A percentile compares a stretch with the other conserved stretches of the same genome.
Evolutionary conservation across 1,140 invertebrate genomes (phyloP).

Genomic region (Latrodectus geometricus): DNA sequence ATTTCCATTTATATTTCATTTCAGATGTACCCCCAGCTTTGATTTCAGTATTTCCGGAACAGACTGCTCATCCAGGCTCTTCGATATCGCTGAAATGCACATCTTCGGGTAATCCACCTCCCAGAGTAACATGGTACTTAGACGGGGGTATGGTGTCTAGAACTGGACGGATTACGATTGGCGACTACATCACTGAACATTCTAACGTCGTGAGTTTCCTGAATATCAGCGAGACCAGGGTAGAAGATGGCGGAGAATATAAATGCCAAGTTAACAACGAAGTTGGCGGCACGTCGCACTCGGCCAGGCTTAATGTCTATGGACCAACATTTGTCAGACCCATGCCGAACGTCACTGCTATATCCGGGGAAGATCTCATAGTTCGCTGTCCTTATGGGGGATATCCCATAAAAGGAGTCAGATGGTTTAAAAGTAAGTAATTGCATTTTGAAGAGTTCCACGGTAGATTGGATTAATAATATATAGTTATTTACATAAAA

Average conservation of each 20-base stretch:
- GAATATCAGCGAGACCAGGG: constrained; percentile 68
- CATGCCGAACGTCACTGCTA: constrained; percentile 71
- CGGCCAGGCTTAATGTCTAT: constrained; percentile 65
- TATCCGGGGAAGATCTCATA: constrained; percentile 68
- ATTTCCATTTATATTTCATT: constrained; percentile 2
- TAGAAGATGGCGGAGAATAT: constrained; percentile 70
- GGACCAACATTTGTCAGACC: constrained; percentile 69
- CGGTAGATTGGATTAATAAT: not conserved
- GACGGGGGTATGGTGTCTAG: constrained; percentile 74
- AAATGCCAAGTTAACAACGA: constrained; percentile 68
- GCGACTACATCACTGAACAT: constrained; percentile 73
- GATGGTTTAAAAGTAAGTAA: constrained; percentile 70
- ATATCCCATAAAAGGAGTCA: constrained; percentile 67
- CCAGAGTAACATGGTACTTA: constrained; percentile 93
- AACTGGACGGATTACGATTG: constrained; percentile 71
- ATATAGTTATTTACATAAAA: too few species aligned
- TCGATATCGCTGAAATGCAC: constrained; percentile 72
- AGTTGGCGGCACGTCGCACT: constrained; percentile 66
- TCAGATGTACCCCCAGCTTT: constrained; percentile 65
- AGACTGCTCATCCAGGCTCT: constrained; percentile 86
- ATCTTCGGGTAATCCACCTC: constrained; percentile 90
- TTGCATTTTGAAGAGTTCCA: not conserved
- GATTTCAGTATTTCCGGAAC: constrained; percentile 72
- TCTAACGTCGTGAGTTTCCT: constrained; percentile 69
- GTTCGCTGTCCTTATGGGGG: constrained; percentile 66